Base-by-base conservation (phyloP, 2,113 vertebrate species). In the Amphilophus citrinellus region DNA sequence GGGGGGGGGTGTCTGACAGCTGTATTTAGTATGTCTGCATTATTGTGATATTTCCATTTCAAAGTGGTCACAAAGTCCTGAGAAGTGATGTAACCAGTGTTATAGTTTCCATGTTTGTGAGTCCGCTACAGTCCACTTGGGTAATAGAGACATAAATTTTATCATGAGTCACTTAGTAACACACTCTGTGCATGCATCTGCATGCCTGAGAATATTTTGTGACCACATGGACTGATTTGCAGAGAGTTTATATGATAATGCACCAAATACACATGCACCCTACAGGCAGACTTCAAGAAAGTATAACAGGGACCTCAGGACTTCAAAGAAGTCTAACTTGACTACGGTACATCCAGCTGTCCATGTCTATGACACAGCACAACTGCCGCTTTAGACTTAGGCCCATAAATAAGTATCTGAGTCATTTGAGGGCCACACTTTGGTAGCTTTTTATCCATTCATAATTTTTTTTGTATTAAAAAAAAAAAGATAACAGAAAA, bases 381-480 rank as follows among this genome's bases (percentile, higher is more conserved):
- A 47, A 47, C 15, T 5, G 1, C 10, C 42, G 1, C 42, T 44
- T 11, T 35, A 35, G 32, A 35, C 32, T 35, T 35, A 50, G 3
- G 22, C 8, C 39, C 47, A 68, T 18, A 47, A 47, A 10, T 47
- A 47, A 47, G 42, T 68, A 71, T 71, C 27, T 50, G 42, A 71
- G 14, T 53, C 44, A 71, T 32, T 71, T 30, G 50, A 1, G 5
- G 27, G 66, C 15, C 50, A 53, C 50, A 56, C 50, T 56, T 56
- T 18, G 50, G 13, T 50, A 18, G 7, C 20, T 57, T 57, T 73
- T 2, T 50, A 30, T 20, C 42, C 66, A 10, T 32, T 73, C 17
- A 71, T 15, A 11, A 2, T 0, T 2, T 13, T 7, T 37, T 7
- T 0, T 0, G 3, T 50, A 37, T 44, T n/a, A n/a, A 50, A 56